Percentiles rank a stretch among this genome's conserved stretches.
These are phyloP conservation scores for Tapirus terrestris DNA, from an alignment of 2,113 vertebrate genomes.

Conservation along the genomic window DNA sequence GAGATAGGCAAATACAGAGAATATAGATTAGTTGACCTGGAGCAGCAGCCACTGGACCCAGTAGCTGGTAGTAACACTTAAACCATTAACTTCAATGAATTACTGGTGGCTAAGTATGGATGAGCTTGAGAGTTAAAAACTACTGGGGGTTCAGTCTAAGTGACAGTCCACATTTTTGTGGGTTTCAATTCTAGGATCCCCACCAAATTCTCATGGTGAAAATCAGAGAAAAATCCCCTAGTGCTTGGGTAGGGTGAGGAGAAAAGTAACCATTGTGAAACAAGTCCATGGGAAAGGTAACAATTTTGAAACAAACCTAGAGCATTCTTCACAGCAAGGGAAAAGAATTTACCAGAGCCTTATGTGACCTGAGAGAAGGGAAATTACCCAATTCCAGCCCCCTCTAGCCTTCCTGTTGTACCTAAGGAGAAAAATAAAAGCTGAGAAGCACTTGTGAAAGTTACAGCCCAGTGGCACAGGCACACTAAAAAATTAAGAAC, in stretches of 20 bases:
- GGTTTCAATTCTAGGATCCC: neutral
- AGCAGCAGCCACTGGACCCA: neutral
- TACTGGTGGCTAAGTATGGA: neutral
- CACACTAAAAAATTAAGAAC: neutral
- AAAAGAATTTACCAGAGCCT: neutral
- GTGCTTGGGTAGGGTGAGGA: neutral
- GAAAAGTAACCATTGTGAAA: neutral
- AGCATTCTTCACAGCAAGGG: neutral
- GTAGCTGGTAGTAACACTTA: neutral
- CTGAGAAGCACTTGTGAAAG: neutral
- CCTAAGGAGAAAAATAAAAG: neutral
- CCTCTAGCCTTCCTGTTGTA: neutral
- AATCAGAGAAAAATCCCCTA: neutral
- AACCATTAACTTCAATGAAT: neutral
- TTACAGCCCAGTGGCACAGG: neutral
- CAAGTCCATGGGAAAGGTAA: neutral
- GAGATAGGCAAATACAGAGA: neutral
- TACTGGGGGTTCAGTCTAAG: neutral
- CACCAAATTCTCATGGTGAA: neutral
- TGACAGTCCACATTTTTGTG: neutral
- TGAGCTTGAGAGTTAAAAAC: slow-evolving; percentile 8
- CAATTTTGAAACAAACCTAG: neutral
- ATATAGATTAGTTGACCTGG: neutral
- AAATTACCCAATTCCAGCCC: neutral
- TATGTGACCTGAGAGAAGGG: neutral